These are phyloP conservation scores for Vanessa cardui DNA, from an alignment of 2,888 invertebrate genomes.

Conservation along the genomic window DNA sequence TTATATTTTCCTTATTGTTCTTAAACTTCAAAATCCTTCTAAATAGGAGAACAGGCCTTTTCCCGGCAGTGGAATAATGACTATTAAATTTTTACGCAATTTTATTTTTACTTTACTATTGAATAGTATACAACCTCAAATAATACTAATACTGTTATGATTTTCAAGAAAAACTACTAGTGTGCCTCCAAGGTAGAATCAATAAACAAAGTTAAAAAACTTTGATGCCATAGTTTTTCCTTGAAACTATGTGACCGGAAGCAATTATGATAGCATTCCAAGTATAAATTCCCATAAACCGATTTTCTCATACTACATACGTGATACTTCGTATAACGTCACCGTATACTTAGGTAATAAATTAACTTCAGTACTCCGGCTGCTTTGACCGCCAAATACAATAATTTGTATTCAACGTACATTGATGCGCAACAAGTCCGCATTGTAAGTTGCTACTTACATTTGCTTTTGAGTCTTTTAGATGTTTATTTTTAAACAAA, in stretches of 20 bases:
- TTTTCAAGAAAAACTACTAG: slow-evolving; percentile 7
- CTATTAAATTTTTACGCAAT: too few relatives aligned
- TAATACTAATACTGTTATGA: too few relatives aligned
- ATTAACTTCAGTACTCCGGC: slow-evolving; percentile 59
- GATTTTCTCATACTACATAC: slow-evolving; percentile 69
- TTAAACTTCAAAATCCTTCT: too few relatives aligned
- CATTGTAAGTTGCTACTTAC: slow-evolving; percentile 53
- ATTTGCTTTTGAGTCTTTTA: slow-evolving; percentile 49
- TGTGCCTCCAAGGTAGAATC: neutral
- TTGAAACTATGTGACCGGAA: slow-evolving; percentile 69
- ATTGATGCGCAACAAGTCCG: slow-evolving; percentile 47
- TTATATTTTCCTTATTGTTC: too few relatives aligned
- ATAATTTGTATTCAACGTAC: slow-evolving; percentile 67
- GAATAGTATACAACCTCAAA: too few relatives aligned
- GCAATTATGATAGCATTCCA: slow-evolving; percentile 65
- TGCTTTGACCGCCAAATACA: slow-evolving; percentile 70
- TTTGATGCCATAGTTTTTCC: slow-evolving; percentile 48
- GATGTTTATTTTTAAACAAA: slow-evolving; percentile 36
- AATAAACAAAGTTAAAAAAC: slow-evolving; percentile 1
- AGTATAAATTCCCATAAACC: slow-evolving; percentile 63
- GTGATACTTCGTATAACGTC: slow-evolving; percentile 55
- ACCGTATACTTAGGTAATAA: slow-evolving; percentile 56
- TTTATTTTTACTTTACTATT: too few relatives aligned
- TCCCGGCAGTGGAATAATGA: too few relatives aligned
- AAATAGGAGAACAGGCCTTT: too few relatives aligned